Evolutionary conservation across 2,888 invertebrate species (phyloP), one percentile per base, ranked within the genome.

Genomic region (Epirrita christyi): DNA sequence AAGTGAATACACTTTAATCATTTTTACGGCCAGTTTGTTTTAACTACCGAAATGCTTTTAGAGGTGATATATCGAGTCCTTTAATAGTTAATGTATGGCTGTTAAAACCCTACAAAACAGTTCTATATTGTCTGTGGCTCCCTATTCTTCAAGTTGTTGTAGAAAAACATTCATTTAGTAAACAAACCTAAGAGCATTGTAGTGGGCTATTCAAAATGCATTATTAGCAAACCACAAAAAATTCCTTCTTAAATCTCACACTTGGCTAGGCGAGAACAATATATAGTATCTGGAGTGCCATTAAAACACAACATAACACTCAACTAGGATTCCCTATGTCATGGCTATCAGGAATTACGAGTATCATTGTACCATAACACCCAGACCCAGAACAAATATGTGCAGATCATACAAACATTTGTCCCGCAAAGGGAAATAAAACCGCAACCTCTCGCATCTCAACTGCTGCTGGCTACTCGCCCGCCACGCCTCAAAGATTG

Each of bases 261-360:
- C 63, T 60, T 47, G 64, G 60, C 55, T 64, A 55, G 60, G 45
- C 44, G 40, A 46, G 53, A 49, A 68, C 68, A 68, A 67, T 63
- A 59, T 57, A 41, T 49, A 45, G 40, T 42, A 45, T 29, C 28
- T 10, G 6, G 28, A 44, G 27, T 29, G 29, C 37, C 6, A 14
- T 11, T 10, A 11, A n/a, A n/a, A n/a, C n/a, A n/a, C n/a, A n/a
- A n/a, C n/a, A n/a, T n/a, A n/a, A n/a, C n/a, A n/a, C n/a, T n/a
- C n/a, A n/a, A n/a, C n/a, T n/a, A n/a, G n/a, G n/a, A n/a, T n/a
- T n/a, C n/a, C n/a, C n/a, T n/a, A n/a, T n/a, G n/a, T n/a, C n/a
- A n/a, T n/a, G n/a, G n/a, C n/a, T n/a, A n/a, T n/a, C n/a, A n/a
- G n/a, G n/a, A n/a, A n/a, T n/a, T n/a, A n/a, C n/a, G n/a, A n/a